Conservation (phyloP, 1,140 invertebrate genomes). For the Diorhabda elongata region DNA sequence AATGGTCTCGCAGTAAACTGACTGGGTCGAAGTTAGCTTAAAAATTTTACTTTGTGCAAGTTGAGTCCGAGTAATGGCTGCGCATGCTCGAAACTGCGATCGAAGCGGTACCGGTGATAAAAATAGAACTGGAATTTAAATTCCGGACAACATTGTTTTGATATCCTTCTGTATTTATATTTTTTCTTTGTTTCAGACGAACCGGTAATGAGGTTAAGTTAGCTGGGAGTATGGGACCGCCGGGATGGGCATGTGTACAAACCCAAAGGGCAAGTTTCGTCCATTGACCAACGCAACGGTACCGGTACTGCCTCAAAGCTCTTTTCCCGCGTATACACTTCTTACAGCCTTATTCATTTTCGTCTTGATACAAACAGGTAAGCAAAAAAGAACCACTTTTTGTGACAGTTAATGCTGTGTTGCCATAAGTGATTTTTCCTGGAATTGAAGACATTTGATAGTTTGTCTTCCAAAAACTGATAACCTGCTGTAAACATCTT, state of each 20-base stretch:
- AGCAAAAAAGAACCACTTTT: background rate
- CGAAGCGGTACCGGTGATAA: background rate
- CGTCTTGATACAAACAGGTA: slow-evolving; percentile 32
- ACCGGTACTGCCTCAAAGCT: slow-evolving; percentile 5
- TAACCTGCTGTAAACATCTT: too few relatives aligned
- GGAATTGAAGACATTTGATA: too few relatives aligned
- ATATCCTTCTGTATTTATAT: background rate
- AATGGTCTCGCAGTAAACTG: too few relatives aligned
- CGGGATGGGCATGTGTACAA: slow-evolving; percentile 74
- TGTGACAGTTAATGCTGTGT: too few relatives aligned
- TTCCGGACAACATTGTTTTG: background rate
- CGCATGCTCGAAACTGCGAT: background rate
- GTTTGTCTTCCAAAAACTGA: too few relatives aligned
- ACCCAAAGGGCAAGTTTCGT: slow-evolving; percentile 58
- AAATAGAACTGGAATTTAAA: background rate
- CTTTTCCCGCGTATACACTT: slow-evolving; percentile 23
- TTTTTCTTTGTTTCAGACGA: slow-evolving; percentile 53
- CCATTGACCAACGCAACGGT: slow-evolving; percentile 50
- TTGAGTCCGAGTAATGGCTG: too few relatives aligned
- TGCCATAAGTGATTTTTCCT: too few relatives aligned
- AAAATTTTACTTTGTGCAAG: too few relatives aligned
- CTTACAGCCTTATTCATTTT: slow-evolving; percentile 26
- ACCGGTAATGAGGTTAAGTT: slow-evolving; percentile 65
- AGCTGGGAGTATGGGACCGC: slow-evolving; percentile 75
- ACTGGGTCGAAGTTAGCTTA: too few relatives aligned